These are phyloP conservation scores for Cerastis rubricosa DNA, from an alignment of 2,888 invertebrate species.

Conservation along the genomic window DNA sequence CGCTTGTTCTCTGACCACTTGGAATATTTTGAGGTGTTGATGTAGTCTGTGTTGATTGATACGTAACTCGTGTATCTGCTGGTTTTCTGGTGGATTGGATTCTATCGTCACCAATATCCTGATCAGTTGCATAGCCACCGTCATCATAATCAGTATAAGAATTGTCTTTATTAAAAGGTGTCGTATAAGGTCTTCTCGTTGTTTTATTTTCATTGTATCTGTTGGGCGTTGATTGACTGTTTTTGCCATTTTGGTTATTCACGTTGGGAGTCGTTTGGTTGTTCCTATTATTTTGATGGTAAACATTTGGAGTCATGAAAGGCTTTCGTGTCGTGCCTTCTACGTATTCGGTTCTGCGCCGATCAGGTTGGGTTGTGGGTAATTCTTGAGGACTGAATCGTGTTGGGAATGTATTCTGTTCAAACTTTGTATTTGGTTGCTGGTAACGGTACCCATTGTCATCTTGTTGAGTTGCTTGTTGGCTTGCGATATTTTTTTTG, in stretches of 20 bases:
- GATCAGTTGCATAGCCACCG: slow-evolving; percentile 28
- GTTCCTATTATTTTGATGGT: slow-evolving; percentile 25
- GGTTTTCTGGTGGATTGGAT: slow-evolving; percentile 13
- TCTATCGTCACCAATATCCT: slow-evolving; percentile 19
- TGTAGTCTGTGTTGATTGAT: slow-evolving; percentile 20
- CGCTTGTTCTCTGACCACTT: slow-evolving; percentile 1
- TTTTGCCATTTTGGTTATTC: slow-evolving; percentile 23
- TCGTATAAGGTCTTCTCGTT: slow-evolving; percentile 54
- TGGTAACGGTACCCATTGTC: slow-evolving; percentile 53
- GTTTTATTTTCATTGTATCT: slow-evolving; percentile 2
- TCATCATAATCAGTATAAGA: slow-evolving; percentile 52
- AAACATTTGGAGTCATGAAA: slow-evolving; percentile 56
- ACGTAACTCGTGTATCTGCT: not conserved
- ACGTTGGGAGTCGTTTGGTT: slow-evolving; percentile 28
- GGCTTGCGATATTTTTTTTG: slow-evolving; percentile 7
- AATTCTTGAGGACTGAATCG: slow-evolving; percentile 45
- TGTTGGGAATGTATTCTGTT: slow-evolving; percentile 46
- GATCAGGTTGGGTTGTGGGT: slow-evolving; percentile 19
- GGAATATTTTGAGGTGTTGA: slow-evolving; percentile 26
- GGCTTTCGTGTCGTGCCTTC: slow-evolving; percentile 48
- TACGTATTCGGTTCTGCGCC: slow-evolving; percentile 8
- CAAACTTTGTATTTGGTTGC: slow-evolving; percentile 41
- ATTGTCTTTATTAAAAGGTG: slow-evolving; percentile 27
- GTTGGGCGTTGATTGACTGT: slow-evolving; percentile 10
- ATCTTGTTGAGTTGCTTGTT: slow-evolving; percentile 17